Percentiles rank a stretch among this genome's conserved stretches.
These are phyloP conservation scores for Amphilophus citrinellus DNA, from an alignment of 2,113 vertebrate genomes.

Conservation along the genomic window DNA sequence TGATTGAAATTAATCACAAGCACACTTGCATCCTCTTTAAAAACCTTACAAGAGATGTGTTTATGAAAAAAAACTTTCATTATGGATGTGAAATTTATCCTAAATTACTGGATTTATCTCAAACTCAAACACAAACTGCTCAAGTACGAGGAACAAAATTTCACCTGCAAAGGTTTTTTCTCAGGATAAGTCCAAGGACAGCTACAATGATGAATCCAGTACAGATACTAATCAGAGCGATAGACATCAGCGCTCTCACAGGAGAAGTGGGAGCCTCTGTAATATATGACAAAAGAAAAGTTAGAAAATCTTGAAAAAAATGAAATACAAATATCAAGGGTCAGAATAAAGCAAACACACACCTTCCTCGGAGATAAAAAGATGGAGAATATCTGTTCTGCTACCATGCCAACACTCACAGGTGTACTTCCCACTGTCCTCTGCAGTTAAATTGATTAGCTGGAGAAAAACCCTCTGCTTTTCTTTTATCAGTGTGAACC, in stretches of 20 bases:
- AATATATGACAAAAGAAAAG: neutral
- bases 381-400: fast-evolving
- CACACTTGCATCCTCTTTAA: neutral
- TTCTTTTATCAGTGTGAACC: neutral
- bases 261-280: neutral
- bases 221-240: neutral
- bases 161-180: neutral
- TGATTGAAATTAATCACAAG: neutral
- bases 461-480: conserved; percentile 33
- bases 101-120: fast-evolving
- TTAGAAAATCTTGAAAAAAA: neutral
- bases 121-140: neutral
- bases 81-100: neutral
- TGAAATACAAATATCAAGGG: neutral
- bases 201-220: neutral
- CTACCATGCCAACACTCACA: neutral
- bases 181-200: neutral
- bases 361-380: conserved; percentile 32
- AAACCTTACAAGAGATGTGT: neutral
- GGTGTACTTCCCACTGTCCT: conserved; percentile 18
- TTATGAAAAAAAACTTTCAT: neutral
- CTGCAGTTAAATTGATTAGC: conserved; percentile 20
- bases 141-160: neutral
- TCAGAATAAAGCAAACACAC: neutral
- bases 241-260: neutral